Evolutionary conservation across 2,888 invertebrate genomes (phyloP), one percentile per base, ranked within the genome.

Genomic region (Oxystoma pomonae): DNA sequence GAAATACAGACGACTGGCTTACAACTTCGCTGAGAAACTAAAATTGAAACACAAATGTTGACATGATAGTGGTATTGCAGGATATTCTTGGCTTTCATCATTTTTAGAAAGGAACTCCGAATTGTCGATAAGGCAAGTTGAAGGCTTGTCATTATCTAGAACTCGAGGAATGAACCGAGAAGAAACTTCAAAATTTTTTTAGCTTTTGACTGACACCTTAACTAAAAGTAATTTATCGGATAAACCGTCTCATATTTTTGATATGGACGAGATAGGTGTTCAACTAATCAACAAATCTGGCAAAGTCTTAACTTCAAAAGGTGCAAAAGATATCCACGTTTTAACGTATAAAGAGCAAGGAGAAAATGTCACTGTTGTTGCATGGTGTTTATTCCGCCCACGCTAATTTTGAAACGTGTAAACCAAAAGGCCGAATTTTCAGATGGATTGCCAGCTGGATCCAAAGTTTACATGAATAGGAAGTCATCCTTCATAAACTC

Each of bases 251-350:
- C 60, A 58, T 20, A 68, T 72, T 50, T 71, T 62, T 61, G 69
- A 72, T 62, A 63, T 70, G 59, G 70, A 69, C 58, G 70, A 72
- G 51, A 63, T 64, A 12, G 69, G 71, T 55, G 22, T 72, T 18
- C 68, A 70, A 63, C 49, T 71, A 16, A 71, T 67, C 55, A 70
- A 68, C 63, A 67, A 67, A 60, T 63, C 68, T 55, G 65, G 65
- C 17, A 61, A 68, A 60, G 66, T 70, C 9, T 3, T 69, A 19
- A 64, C 70, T 12, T 59, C 49, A 16, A 69, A 71, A 66, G 67
- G 68, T 59, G 57, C 52, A 35, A 60, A 59, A n/a, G n/a, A 59
- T 53, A 62, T 59, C 57, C 51, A 61, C 58, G 59, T 22, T 16
- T 55, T 67, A 1, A 61, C 66, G 21, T 61, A 66, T 21, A 22